A percentile compares a stretch with the other conserved stretches of the same genome.
Conservation (phyloP, 2,113 vertebrate species). For the Gobiocypris rarus region DNA sequence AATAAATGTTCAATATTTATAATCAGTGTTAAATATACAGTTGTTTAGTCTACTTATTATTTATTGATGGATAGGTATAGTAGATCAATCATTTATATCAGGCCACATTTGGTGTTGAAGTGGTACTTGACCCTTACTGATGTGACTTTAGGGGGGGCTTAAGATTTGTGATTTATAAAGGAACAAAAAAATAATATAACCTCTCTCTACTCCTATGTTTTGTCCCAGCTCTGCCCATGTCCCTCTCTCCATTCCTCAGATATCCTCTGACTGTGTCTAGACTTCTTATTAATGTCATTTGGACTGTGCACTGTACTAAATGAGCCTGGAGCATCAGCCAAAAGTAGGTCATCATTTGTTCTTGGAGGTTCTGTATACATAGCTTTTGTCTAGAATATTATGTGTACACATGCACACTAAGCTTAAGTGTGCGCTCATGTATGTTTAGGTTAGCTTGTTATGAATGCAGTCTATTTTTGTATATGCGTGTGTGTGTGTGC, state of each 20-base stretch:
- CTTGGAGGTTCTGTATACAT: not conserved
- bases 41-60: no score
- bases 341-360: conserved; percentile 1
- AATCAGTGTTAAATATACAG: no score
- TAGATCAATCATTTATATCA: not conserved
- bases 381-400: not conserved
- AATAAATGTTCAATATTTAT: no score
- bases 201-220: not conserved
- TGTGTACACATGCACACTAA: not conserved
- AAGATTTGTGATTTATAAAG: not conserved
- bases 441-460: not conserved
- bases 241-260: not conserved
- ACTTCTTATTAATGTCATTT: conserved; percentile 66
- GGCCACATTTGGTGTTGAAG: not conserved
- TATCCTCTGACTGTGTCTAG: conserved; percentile 57
- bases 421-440: not conserved
- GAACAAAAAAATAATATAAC: not conserved
- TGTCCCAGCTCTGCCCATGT: not conserved
- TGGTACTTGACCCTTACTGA: not conserved
- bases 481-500: not conserved
- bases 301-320: conserved; percentile 32
- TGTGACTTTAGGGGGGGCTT: not conserved
- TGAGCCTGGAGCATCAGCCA: conserved; percentile 19
- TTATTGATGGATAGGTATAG: no score
- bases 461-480: not conserved